Evolutionary conservation across 2,888 invertebrate genomes (phyloP), one percentile per base, ranked within the genome.

Genomic region (Sturmia bella): DNA sequence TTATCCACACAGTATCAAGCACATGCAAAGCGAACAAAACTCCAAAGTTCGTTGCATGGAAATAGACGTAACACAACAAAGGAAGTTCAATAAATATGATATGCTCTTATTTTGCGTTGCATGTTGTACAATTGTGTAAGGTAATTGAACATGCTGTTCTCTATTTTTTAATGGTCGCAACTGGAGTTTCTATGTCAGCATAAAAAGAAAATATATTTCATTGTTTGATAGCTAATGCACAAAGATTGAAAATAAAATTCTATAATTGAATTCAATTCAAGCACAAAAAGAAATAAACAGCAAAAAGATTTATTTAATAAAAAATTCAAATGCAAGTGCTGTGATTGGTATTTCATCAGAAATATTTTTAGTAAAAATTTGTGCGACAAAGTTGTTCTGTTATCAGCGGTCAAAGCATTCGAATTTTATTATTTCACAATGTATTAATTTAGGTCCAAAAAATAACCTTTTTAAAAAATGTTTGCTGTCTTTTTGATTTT

Each of bases 31-130:
- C 45, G 13, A 64, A 69, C 43, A 70, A 37, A 68, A 48, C 64
- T 76, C 37, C 37, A 73, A 59, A 39, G 69, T 24, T 63, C 12
- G 57, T 43, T 69, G 74, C 69, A 74, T 81, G 68, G 69, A 77
- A 77, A 69, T 72, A 56, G 39, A 69, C 77, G 37, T 61, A 21
- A 64, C 57, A 81, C 57, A 81, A 73, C 68, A 69, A 70, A 69
- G 39, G 57, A 50, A 52, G 50, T 81, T 70, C 59, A 70, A 54
- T 78, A 64, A 82, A 74, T 81, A 74, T 64, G 69, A 77, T 78
- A 74, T 82, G 64, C 74, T 69, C 61, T 69, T 77, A 54, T 74
- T 41, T 63, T 66, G 57, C 39, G 39, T 37, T 21, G 24, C n/a
- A 17, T 37, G 17, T n/a, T n/a, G 19, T 11, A 19, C 45, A 19